Base-by-base conservation (phyloP, 2,113 vertebrate genomes). In the Cochlearius cochlearius region DNA sequence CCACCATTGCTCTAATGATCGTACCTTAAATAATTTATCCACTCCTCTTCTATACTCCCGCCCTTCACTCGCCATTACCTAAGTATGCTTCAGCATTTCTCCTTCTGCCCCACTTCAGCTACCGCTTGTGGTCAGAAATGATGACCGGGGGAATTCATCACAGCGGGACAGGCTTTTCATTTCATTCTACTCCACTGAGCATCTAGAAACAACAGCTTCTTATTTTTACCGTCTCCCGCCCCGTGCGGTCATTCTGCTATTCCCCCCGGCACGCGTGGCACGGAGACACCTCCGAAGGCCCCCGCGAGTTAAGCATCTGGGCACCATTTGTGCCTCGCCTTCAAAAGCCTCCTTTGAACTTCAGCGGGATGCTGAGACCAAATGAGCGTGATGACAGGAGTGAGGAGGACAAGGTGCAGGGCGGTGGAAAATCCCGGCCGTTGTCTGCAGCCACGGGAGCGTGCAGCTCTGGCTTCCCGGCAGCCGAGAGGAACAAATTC, bases 1-100 rank as follows among this genome's bases (percentile, higher is more conserved):
- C 11, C 25, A n/a, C 19, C 2, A 0, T 30, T 67, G 71, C 82
- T 92, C n/a, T 96, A 93, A 96, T 56, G 88, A 96, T 95, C 1
- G 8, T 27, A 63, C 39, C 86, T 94, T 96, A 74, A 95, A 96
- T 94, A 96, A 96, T 94, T 95, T 59, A 96, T 93, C 88, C 30
- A 7, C 63, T 83, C 26, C 59, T 60, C 53, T 62, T 41, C 88
- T 4, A 21, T 10, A 3, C 72, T 55, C 66, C 23, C 0, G 0
- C 39, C 66, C 68, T 92, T 80, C 76, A 10, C 88, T 94, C 68
- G 47, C 62, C 73, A 56, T 75, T 78, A 74, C 59, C 72, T 50
- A 32, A 36, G 47, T 2, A 12, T 7, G 27, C 45, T 84, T 86
- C 69, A 92, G 79, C 90, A 59, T 56, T 78, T 81, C 86, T 92